Evolutionary conservation across 2,113 vertebrate genomes (phyloP), one percentile per base, ranked within the genome.

Genomic region (Cyphomyrus discorhynchus): DNA sequence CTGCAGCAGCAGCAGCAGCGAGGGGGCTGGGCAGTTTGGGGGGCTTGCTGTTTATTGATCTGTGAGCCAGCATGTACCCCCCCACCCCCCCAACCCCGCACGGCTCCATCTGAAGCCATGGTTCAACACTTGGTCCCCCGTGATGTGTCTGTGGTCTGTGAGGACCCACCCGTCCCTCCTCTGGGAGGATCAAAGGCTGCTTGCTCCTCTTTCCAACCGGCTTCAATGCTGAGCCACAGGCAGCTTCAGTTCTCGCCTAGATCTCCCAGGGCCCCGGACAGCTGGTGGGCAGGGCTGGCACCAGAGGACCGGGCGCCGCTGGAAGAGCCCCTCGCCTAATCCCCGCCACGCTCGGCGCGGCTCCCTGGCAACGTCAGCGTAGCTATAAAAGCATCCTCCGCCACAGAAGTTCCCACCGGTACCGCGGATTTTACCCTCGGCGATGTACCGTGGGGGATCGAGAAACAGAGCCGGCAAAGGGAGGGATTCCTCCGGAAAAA

Each of bases 391-490:
- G 94, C 94, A 94, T 84, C 92, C 6, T 35, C 31, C n/a, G 74
- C 93, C 91, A 94, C 93, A 93, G 94, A 96, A 95, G 94, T 95
- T 93, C 93, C 94, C 94, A 93, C 93, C 94, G 95, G 95, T 94
- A 93, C 62, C 95, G 93, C 94, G 95, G 96, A 95, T 96, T 96
- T 96, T 95, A 95, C 93, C 93, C 93, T 94, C 92, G 91, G 91
- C 91, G 94, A 93, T 92, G n/a, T 21, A 49, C 35, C 47, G 21
- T 46, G 90, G 91, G 92, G 90, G 91, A 91, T 90, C 94, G 94
- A 90, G 91, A 91, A 49, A 24, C 10, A 6, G 3, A n/a, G 84
- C 24, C 45, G 80, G 80, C 11, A 27, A 39, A 70, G 58, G 52
- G 86, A 88, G 46, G 15, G 85, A 88, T 86, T 86, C 83, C 46